phyloP scores from a whole-genome alignment of 2,888 invertebrate species.

The Biston betularia region DNA sequence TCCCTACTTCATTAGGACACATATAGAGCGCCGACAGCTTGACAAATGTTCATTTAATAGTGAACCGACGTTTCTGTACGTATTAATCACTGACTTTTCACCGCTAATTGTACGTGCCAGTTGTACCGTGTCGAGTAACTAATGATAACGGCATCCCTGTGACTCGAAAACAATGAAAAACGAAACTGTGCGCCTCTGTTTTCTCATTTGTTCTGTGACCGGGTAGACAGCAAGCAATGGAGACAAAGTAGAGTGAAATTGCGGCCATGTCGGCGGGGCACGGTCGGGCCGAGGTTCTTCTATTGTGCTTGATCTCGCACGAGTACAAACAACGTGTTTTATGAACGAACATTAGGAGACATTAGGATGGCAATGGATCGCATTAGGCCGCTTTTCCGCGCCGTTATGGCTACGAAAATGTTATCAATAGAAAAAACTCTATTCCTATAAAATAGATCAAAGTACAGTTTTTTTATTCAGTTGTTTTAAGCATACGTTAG shows the following conservation, averaged over 20 bases:
- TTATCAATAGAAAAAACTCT: not conserved
- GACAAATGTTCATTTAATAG: conserved; percentile 35
- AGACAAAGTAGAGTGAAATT: conserved; percentile 77
- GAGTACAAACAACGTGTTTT: conserved; percentile 78
- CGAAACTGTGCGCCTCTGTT: conserved; percentile 61
- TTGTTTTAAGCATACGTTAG: not conserved
- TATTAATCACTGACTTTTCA: conserved; percentile 48
- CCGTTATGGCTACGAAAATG: conserved; percentile 54
- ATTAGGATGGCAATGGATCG: conserved; percentile 59
- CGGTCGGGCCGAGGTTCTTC: conserved; percentile 51
- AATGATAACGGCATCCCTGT: conserved; percentile 50
- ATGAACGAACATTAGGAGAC: conserved; percentile 74
- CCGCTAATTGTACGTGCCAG: conserved; percentile 50
- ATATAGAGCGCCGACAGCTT: conserved; percentile 24
- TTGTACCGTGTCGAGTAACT: conserved; percentile 47
- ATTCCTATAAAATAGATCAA: not conserved
- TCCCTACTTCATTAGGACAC: conserved; percentile 26
- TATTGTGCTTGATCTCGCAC: conserved; percentile 68
- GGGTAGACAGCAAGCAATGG: conserved; percentile 66
- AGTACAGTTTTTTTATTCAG: not conserved
- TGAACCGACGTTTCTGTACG: conserved; percentile 22
- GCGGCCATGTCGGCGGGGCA: conserved; percentile 63
- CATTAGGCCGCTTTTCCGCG: conserved; percentile 72
- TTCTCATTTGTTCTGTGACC: conserved; percentile 70
- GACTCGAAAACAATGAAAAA: conserved; percentile 71